A percentile compares a stretch with the other conserved stretches of the same genome.
phyloP scores from a whole-genome alignment of 2,797 vertebrate species.

The Darevskia mixta region DNA sequence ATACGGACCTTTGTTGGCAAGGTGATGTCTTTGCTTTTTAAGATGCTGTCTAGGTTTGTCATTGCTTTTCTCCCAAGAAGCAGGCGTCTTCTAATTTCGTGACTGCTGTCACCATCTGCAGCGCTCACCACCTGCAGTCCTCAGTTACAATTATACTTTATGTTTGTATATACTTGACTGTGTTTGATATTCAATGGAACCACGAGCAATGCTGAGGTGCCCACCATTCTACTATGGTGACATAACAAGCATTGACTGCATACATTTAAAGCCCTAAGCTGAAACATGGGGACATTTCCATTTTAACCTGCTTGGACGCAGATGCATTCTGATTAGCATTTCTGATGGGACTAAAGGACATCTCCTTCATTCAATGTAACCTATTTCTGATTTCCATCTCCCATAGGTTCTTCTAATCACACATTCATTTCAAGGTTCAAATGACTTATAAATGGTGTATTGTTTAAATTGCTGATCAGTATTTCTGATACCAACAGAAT shows the following conservation, averaged over 20 bases:
- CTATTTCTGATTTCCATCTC: not conserved
- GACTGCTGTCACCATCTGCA: too few relatives aligned
- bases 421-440: conserved; percentile 6
- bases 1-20: too few relatives aligned
- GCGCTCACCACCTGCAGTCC: too few relatives aligned
- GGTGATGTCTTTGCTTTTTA: too few relatives aligned
- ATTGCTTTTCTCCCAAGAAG: too few relatives aligned
- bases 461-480: not conserved
- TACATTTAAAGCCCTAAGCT: not conserved
- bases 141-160: not conserved
- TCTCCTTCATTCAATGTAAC: not conserved
- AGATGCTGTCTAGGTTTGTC: too few relatives aligned
- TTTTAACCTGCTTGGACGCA: not conserved
- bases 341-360: not conserved
- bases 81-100: too few relatives aligned
- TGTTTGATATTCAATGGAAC: not conserved
- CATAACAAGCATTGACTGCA: not conserved
- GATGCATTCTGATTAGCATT: not conserved
- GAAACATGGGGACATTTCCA: not conserved
- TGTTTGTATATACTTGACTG: not conserved
- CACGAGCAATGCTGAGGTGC: not conserved
- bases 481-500: not conserved
- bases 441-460: not conserved
- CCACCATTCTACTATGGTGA: not conserved
- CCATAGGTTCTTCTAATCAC: not conserved